phyloP scores from a whole-genome alignment of 2,113 vertebrate species.

The Lampris incognitus region DNA sequence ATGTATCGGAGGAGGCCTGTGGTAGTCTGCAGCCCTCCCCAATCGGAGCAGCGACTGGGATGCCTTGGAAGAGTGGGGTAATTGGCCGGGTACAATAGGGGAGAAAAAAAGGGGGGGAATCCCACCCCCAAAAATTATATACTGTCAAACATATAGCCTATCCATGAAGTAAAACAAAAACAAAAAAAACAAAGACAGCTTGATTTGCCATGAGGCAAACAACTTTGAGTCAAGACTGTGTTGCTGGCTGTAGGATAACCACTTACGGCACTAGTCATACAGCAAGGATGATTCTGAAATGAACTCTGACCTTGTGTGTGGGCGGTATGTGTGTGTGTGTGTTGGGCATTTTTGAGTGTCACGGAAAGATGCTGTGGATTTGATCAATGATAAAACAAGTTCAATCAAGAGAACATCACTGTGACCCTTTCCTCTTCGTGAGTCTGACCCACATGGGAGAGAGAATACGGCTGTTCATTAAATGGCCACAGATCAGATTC shows the following conservation, averaged over 20 bases:
- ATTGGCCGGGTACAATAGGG: no score
- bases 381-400: conserved; percentile 55
- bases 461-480: conserved; percentile 64
- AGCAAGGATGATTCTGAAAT: conserved; percentile 35
- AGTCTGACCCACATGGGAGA: conserved; percentile 52
- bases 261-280: conserved; percentile 30
- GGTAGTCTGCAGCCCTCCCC: no score
- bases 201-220: neutral
- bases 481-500: conserved; percentile 65
- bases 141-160: no score
- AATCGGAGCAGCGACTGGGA: no score
- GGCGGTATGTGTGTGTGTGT: conserved; percentile 10
- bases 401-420: conserved; percentile 4
- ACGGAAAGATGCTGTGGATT: conserved; percentile 30
- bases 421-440: conserved; percentile 67
- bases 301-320: conserved; percentile 56
- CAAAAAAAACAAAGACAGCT: no score
- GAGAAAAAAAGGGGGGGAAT: no score
- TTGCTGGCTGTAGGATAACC: neutral
- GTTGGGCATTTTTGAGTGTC: neutral
- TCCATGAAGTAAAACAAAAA: no score
- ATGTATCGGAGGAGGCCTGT: no score
- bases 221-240: conserved; percentile 17
- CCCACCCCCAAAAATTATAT: no score
- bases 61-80: no score